These are phyloP conservation scores for Onthophagus taurus DNA, from an alignment of 1,140 invertebrate genomes.

Conservation along the genomic window DNA sequence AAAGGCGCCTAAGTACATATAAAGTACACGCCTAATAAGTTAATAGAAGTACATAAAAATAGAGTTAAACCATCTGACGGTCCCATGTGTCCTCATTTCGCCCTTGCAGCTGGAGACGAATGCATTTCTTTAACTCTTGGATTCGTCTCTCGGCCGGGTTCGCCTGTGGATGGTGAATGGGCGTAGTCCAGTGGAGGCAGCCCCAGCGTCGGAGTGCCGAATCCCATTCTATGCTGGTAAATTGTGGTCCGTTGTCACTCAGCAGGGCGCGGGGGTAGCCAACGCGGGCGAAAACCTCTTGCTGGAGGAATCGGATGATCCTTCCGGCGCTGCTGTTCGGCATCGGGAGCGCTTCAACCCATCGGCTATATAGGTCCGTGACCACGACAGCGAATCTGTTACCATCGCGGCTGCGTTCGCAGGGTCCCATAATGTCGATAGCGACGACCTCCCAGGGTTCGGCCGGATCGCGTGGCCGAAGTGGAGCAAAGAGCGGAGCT, in stretches of 20 bases:
- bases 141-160: constrained; percentile 12
- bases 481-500: not conserved
- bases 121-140: constrained; percentile 11
- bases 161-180: constrained; percentile 2
- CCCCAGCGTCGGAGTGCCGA: not conserved
- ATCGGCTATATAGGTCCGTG: not conserved
- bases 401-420: not conserved
- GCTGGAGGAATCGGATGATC: not conserved
- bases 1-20: too few relatives aligned
- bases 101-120: too few relatives aligned
- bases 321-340: not conserved
- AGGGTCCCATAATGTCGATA: constrained; percentile 6
- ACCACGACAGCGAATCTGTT: constrained; percentile 1
- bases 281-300: constrained; percentile 6
- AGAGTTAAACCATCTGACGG: too few relatives aligned
- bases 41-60: too few relatives aligned
- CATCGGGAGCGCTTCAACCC: not conserved
- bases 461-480: not conserved
- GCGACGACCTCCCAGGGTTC: not conserved
- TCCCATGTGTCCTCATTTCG: too few relatives aligned
- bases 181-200: constrained; percentile 1
- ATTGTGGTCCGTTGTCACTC: constrained; percentile 12
- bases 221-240: not conserved
- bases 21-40: too few relatives aligned
- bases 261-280: constrained; percentile 12